Evolutionary conservation across 1,140 invertebrate genomes (phyloP).

Genomic region (Lepidurus couesii): DNA sequence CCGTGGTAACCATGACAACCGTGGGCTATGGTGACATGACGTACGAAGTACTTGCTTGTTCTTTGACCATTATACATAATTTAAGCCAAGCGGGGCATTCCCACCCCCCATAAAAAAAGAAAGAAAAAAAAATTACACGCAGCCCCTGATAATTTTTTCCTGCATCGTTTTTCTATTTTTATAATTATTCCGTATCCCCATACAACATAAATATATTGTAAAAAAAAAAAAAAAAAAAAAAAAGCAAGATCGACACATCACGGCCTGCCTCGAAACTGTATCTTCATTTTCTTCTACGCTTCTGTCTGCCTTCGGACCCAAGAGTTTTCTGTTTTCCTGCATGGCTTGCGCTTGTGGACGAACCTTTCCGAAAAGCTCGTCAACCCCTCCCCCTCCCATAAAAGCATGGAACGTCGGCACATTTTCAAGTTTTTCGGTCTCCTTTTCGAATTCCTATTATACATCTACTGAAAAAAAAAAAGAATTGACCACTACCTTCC

Average conservation of each 20-base stretch:
- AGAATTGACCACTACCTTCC: not conserved
- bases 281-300: slow-evolving; percentile 7
- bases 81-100: slow-evolving; percentile 9
- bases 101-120: not conserved
- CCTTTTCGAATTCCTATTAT: slow-evolving; percentile 16
- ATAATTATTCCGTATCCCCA: not conserved
- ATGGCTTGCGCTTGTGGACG: slow-evolving; percentile 1
- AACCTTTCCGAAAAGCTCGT: not conserved
- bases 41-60: slow-evolving; percentile 56
- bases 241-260: slow-evolving; percentile 18
- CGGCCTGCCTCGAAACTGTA: slow-evolving; percentile 13
- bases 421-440: slow-evolving; percentile 23
- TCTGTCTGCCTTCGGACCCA: not conserved
- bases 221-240: not conserved
- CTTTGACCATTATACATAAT: slow-evolving; percentile 27
- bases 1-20: slow-evolving; percentile 86
- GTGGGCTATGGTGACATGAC: slow-evolving; percentile 99
- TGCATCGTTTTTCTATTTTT: not conserved
- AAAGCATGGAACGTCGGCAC: not conserved
- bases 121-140: not conserved
- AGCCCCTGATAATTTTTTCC: not conserved
- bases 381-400: not conserved
- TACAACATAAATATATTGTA: not conserved
- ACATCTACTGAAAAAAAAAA: not conserved
- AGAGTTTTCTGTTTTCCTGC: not conserved